Evolutionary conservation across 2,113 vertebrate genomes (phyloP).

Genomic region (Rallus limicola): DNA sequence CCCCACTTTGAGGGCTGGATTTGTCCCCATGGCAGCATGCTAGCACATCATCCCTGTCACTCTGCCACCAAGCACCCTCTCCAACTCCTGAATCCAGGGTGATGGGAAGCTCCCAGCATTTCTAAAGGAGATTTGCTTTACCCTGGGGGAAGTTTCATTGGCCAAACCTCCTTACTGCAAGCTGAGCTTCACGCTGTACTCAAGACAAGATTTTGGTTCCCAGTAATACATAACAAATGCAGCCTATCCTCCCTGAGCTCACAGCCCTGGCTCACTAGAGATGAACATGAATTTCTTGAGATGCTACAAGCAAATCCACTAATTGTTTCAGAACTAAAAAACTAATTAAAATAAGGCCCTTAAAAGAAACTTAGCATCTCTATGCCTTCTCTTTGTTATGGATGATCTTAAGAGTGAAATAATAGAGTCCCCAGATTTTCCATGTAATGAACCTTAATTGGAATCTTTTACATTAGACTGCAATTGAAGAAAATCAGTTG

Average conservation of each 20-base stretch:
- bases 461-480: not conserved
- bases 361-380: constrained; percentile 4
- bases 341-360: constrained; percentile 51
- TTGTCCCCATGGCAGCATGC: not conserved
- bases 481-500: not conserved
- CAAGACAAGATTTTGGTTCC: not conserved
- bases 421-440: constrained; percentile 17
- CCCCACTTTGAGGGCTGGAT: fast-evolving
- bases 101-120: not conserved
- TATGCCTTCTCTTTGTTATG: not conserved
- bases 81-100: not conserved
- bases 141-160: not conserved
- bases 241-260: not conserved
- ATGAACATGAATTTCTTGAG: not conserved
- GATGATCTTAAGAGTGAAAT: constrained; percentile 24
- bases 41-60: not conserved
- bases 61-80: not conserved
- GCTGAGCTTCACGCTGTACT: not conserved
- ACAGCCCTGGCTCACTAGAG: not conserved
- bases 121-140: not conserved
- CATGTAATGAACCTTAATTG: constrained; percentile 35
- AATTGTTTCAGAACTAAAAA: constrained; percentile 19
- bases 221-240: not conserved
- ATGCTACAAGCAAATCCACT: constrained; percentile 14
- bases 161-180: not conserved